A percentile compares a stretch with the other conserved stretches of the same genome.
Evolutionary conservation across 2,888 invertebrate species (phyloP).

Genomic region (Drosophila merina): DNA sequence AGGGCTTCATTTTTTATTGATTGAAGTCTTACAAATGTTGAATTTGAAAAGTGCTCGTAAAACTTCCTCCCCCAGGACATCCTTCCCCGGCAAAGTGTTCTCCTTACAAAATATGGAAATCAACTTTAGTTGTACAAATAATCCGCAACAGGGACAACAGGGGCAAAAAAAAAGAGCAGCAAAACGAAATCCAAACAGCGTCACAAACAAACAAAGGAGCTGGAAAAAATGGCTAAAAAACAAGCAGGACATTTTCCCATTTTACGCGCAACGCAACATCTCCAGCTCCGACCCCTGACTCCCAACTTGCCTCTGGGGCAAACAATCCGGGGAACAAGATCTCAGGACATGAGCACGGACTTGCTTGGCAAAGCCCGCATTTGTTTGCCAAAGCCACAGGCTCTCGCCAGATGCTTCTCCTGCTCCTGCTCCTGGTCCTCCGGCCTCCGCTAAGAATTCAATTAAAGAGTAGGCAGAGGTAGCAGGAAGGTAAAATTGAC

Average conservation of each 20-base stretch:
- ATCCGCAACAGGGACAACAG: slow-evolving; percentile 27
- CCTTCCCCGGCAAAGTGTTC: slow-evolving; percentile 27
- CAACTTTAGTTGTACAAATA: slow-evolving; percentile 61
- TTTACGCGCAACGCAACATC: slow-evolving; percentile 45
- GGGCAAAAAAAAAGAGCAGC: slow-evolving; percentile 19
- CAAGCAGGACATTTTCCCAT: slow-evolving; percentile 50
- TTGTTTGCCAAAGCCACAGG: slow-evolving; percentile 59
- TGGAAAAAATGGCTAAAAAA: slow-evolving; percentile 6
- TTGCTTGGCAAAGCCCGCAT: slow-evolving; percentile 49
- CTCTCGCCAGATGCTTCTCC: slow-evolving; percentile 47
- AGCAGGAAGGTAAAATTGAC: background rate
- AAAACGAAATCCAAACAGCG: slow-evolving; percentile 41
- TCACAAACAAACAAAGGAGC: slow-evolving; percentile 13
- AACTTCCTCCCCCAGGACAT: slow-evolving; percentile 11
- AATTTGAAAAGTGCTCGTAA: background rate
- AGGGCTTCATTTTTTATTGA: slow-evolving; percentile 23
- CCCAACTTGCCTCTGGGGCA: slow-evolving; percentile 29
- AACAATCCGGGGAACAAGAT: slow-evolving; percentile 33
- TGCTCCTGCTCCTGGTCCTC: slow-evolving; percentile 39
- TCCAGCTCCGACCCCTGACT: background rate
- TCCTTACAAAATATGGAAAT: slow-evolving; percentile 49
- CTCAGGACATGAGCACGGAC: slow-evolving; percentile 40
- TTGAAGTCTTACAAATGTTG: slow-evolving; percentile 19
- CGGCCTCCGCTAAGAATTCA: slow-evolving; percentile 55
- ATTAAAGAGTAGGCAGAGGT: slow-evolving; percentile 41